Evolutionary conservation across 1,140 invertebrate genomes (phyloP).

Genomic region (Ceratina calcarata): DNA sequence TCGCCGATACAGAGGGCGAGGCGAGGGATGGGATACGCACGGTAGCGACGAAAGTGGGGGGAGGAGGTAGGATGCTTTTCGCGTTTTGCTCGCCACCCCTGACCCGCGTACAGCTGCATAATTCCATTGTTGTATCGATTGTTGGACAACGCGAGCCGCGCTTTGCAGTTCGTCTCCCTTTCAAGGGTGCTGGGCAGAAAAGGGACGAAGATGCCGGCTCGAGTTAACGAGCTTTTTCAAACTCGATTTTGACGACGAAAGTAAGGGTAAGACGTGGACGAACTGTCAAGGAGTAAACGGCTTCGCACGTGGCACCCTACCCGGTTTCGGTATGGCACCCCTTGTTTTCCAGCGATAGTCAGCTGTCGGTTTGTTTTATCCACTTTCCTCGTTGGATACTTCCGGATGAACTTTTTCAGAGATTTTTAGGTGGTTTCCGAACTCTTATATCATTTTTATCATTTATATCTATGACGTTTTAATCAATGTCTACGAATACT

Average conservation of each 20-base stretch:
- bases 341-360: not conserved
- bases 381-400: not conserved
- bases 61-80: constrained; percentile 51
- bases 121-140: constrained; percentile 68
- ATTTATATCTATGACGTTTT: no score
- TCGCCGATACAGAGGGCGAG: constrained; percentile 26
- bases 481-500: no score
- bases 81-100: constrained; percentile 54
- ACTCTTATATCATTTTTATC: no score
- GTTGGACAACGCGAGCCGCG: constrained; percentile 37
- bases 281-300: constrained; percentile 41
- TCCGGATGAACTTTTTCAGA: not conserved
- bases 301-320: constrained; percentile 10
- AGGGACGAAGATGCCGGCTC: constrained; percentile 43
- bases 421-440: no score
- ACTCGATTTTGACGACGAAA: constrained; percentile 58
- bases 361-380: no score
- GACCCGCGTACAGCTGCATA: constrained; percentile 61
- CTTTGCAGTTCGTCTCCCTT: constrained; percentile 55
- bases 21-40: constrained; percentile 9
- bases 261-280: constrained; percentile 35
- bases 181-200: constrained; percentile 2
- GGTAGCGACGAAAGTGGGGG: not conserved
- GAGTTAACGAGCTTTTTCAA: constrained; percentile 66
- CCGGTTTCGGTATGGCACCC: no score